phyloP scores from a whole-genome alignment of 2,888 invertebrate species.

The Timema cristinae region DNA sequence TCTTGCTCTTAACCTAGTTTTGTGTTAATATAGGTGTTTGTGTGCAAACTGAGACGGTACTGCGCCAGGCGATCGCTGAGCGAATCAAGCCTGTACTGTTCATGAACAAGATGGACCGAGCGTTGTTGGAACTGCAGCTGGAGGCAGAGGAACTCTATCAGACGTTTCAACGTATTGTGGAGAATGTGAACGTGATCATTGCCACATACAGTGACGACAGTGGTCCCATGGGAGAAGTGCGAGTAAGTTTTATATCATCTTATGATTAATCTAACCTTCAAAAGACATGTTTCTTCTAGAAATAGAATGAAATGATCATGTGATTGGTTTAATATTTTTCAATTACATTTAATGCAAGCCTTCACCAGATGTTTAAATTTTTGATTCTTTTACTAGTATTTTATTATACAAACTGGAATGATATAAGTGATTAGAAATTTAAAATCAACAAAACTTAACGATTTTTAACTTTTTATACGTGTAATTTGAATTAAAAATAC shows the following conservation, averaged over 20 bases:
- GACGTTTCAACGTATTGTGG: conserved; percentile 99
- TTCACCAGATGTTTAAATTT: neutral
- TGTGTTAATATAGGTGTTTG: conserved; percentile 76
- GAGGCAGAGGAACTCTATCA: conserved; percentile 97
- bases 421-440: no score
- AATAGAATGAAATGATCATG: neutral
- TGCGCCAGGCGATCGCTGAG: conserved; percentile 99
- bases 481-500: no score
- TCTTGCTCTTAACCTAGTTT: no score
- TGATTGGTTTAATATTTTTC: neutral
- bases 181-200: conserved; percentile 99
- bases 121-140: conserved; percentile 92
- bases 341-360: neutral
- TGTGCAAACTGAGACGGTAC: conserved; percentile 99
- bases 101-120: conserved; percentile 99
- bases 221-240: conserved; percentile 99
- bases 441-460: no score
- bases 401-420: no score
- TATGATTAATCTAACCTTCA: neutral
- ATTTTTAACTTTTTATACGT: no score
- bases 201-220: conserved; percentile 97
- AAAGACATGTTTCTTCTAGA: no score
- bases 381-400: no score
- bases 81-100: conserved; percentile 99
- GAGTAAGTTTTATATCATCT: conserved; percentile 55